Evolutionary conservation across 2,797 vertebrate species (phyloP).

Genomic region (Pyrocephalus nanus): DNA sequence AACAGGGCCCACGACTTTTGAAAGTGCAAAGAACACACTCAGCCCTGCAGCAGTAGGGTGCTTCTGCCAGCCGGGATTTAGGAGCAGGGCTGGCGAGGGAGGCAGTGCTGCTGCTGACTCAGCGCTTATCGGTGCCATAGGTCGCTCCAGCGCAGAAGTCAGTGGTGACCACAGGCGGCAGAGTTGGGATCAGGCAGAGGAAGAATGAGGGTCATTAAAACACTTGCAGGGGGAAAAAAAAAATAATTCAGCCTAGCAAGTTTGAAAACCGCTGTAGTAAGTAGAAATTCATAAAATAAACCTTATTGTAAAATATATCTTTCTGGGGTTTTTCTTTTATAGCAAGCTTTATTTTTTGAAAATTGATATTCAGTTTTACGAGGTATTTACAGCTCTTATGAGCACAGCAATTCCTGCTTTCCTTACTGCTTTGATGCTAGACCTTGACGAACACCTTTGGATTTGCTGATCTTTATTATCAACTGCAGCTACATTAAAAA

Average conservation of each 20-base stretch:
- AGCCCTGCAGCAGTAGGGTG: background rate
- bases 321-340: constrained; percentile 12
- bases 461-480: background rate
- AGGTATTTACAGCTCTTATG: constrained; percentile 40
- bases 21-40: background rate
- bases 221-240: background rate
- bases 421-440: background rate
- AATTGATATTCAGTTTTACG: constrained; percentile 9
- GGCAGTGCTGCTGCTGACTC: background rate
- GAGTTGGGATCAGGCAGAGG: background rate
- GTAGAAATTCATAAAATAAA: constrained; percentile 32
- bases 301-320: background rate
- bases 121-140: background rate
- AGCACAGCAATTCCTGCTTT: background rate
- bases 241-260: background rate
- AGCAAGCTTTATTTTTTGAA: constrained; percentile 28
- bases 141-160: background rate
- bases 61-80: constrained; percentile 1
- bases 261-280: constrained; percentile 1
- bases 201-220: constrained; percentile 39
- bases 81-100: background rate
- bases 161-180: background rate
- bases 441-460: background rate
- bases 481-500: background rate
- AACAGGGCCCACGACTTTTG: background rate